Evolutionary conservation across 1,140 invertebrate genomes (phyloP), one percentile per base, ranked within the genome.

Genomic region (Alviniconcha marisindica): DNA sequence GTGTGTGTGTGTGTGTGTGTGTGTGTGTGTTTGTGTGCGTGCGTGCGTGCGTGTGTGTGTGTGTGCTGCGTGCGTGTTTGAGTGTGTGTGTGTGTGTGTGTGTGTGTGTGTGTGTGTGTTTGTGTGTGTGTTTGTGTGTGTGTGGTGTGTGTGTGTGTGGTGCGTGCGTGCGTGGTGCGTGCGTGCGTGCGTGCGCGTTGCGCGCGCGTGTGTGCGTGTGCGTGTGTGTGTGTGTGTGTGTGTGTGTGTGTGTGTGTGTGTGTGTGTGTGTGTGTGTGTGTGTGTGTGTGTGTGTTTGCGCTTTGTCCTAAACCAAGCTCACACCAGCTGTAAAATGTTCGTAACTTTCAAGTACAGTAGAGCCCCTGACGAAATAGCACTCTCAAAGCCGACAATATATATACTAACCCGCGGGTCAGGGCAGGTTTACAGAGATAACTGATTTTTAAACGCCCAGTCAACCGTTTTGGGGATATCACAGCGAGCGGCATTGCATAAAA

Each of bases 231-330:
- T 73, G 31, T 73, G 33, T 36, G 31, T 73, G 31, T 36, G 31
- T 36, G 33, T 36, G 33, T 36, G 31, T 33, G 69, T 73, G 12
- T 33, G 10, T 33, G 31, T 36, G 40, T 77, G 74, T 48, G 74
- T 77, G 40, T 48, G 40, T 77, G 74, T 77, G 74, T 48, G 42
- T 44, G 76, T n/a, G 74, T n/a, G 74, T 3, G 74, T 21, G 21
- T 14, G 74, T n/a, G 12, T 76, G 73, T 15, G 12, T 76, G 38
- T 38, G 14, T 33, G 31, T 40, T 76, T 18, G 1, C 38, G n/a
- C n/a, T n/a, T n/a, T n/a, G n/a, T n/a, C n/a, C n/a, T n/a, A n/a
- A n/a, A n/a, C n/a, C n/a, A n/a, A n/a, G n/a, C n/a, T n/a, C n/a
- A n/a, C n/a, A n/a, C n/a, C n/a, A n/a, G n/a, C n/a, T n/a, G n/a